These are phyloP conservation scores for Pangasius larnaudii DNA, from an alignment of 2,797 vertebrate species.

Conservation along the genomic window DNA sequence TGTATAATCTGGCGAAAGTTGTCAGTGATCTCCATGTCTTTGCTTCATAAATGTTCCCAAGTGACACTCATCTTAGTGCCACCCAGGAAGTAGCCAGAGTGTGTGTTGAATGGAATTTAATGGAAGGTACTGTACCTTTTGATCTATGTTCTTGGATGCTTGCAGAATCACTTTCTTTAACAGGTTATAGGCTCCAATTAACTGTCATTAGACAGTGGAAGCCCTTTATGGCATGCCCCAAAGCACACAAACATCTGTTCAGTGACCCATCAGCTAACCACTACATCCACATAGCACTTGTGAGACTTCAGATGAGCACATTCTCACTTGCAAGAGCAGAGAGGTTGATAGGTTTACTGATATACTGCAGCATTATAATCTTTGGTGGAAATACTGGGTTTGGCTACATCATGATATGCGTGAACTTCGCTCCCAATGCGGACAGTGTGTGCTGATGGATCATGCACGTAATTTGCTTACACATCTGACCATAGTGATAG, in stretches of 20 bases:
- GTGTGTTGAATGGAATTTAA: neutral
- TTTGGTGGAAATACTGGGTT: neutral
- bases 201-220: neutral
- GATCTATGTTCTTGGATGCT: neutral
- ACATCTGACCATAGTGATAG: neutral
- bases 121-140: neutral
- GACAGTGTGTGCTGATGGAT: neutral
- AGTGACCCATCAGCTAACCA: neutral
- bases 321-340: neutral
- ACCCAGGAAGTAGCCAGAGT: neutral
- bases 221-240: neutral
- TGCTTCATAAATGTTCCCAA: neutral
- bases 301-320: neutral
- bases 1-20: neutral
- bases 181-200: neutral
- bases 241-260: neutral
- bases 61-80: neutral
- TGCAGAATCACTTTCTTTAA: neutral
- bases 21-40: neutral
- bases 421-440: neutral
- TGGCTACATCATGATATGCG: neutral
- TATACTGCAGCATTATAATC: neutral
- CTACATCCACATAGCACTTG: neutral
- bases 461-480: neutral
- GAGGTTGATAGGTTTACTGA: neutral